A percentile compares a stretch with the other conserved stretches of the same genome.
phyloP scores from a whole-genome alignment of 2,113 vertebrate species.

The Albula goreensis region DNA sequence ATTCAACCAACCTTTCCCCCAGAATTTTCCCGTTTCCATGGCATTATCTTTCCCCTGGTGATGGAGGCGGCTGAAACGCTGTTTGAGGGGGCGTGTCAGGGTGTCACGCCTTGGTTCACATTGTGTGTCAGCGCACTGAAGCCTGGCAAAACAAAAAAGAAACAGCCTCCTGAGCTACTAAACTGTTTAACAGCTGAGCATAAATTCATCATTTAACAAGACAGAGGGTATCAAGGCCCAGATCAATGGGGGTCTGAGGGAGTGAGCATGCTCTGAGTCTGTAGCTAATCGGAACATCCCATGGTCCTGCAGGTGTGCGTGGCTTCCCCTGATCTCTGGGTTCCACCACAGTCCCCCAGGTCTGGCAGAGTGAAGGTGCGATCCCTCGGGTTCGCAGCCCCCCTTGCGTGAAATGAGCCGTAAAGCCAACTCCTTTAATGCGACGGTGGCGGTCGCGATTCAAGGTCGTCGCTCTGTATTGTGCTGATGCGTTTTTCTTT shows the following conservation, averaged over 20 bases:
- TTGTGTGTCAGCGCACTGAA: neutral
- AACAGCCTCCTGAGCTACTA: too few relatives aligned
- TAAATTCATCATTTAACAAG: slow-evolving; percentile 27
- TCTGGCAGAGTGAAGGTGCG: neutral
- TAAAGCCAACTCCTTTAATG: slow-evolving; percentile 53
- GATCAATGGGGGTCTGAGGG: slow-evolving; percentile 38
- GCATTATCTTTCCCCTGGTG: neutral
- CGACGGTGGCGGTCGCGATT: slow-evolving; percentile 49
- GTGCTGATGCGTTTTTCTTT: slow-evolving; percentile 60
- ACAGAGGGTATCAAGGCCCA: slow-evolving; percentile 10
- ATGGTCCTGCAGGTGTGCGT: neutral
- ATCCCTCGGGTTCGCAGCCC: neutral
- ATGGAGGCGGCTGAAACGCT: neutral
- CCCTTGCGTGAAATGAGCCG: slow-evolving; percentile 59
- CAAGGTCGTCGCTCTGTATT: slow-evolving; percentile 61
- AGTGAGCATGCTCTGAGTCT: slow-evolving; percentile 22
- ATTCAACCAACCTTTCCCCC: neutral
- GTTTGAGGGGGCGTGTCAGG: neutral
- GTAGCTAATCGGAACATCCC: neutral
- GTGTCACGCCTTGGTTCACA: neutral
- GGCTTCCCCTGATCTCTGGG: neutral
- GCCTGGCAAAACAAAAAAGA: neutral
- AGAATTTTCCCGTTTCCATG: neutral
- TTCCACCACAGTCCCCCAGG: neutral
- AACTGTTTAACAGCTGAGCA: neutral